Base-by-base conservation (phyloP, 2,797 vertebrate species). In the Cossypha heuglini region DNA sequence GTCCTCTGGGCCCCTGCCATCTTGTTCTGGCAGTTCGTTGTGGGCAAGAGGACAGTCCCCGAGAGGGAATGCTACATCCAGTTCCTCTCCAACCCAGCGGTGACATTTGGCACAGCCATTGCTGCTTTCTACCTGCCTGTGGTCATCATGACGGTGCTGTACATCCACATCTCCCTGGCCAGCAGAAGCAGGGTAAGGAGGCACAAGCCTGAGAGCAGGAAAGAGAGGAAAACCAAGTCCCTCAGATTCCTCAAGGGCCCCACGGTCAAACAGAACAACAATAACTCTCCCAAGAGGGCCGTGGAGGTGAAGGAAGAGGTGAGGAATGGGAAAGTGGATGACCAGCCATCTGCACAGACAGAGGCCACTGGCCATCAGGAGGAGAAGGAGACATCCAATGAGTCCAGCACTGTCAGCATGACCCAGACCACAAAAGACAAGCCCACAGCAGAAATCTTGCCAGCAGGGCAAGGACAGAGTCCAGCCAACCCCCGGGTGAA, bases 91-190 rank as follows among this genome's bases (percentile, higher is more conserved):
- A 99, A 99, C 97, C 99, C 99, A 0, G 99, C 98, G 0, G 99
- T 98, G 90, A 99, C 99, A 7, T 99, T 99, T 4, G 99, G 99
- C 85, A 99, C 99, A 0, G 99, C 99, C 49, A 99, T 99, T 2
- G 99, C 99, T 8, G 99, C 99, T 14, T 99, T 99, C 97, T 99
- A 99, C 96, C 98, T 99, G 68, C 99, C 99, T 0, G 99, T 99
- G 83, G 98, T 99, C 79, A 99, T 99, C 96, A 99, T 99, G 99
- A 99, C 99, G 0, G 99, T 99, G 92, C 97, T 99, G 21, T 99
- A 99, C 88, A 98, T 99, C 86, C 99, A 99, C 96, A 99, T 99
- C 96, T 99, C 99, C 11, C 97, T 99, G 97, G 99, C 99, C 89
- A 99, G 99, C 90, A 98, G 99, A 93, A 99, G 99, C 97, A 98